Conservation (phyloP, 2,113 vertebrate species). For the Bufo gargarizans region DNA sequence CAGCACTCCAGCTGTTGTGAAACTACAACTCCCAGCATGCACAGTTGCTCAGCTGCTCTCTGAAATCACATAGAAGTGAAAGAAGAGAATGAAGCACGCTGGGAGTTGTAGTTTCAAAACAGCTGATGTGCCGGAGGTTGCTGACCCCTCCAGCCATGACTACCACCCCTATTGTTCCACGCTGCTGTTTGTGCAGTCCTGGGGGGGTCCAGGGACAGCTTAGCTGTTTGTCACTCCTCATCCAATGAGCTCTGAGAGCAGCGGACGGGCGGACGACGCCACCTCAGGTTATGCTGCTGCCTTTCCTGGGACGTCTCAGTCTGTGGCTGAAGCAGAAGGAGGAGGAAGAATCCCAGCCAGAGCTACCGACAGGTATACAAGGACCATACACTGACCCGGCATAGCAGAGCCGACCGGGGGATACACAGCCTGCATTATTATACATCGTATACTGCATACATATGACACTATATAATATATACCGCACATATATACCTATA, state of each 20-base stretch:
- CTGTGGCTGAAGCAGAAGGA: neutral
- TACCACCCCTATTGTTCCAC: neutral
- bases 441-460: neutral
- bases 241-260: neutral
- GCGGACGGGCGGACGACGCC: neutral
- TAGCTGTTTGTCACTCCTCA: constrained; percentile 14
- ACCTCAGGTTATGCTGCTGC: neutral
- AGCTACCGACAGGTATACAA: too few relatives aligned
- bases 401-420: too few relatives aligned
- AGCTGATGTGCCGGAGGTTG: too few relatives aligned
- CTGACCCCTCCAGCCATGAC: too few relatives aligned
- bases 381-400: too few relatives aligned
- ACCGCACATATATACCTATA: neutral
- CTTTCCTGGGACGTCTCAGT: neutral
- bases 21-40: too few relatives aligned
- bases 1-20: too few relatives aligned
- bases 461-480: neutral
- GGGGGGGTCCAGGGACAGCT: neutral
- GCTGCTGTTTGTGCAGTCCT: neutral
- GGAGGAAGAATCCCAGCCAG: too few relatives aligned
- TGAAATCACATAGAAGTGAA: too few relatives aligned
- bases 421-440: neutral
- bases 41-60: too few relatives aligned
- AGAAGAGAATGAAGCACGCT: too few relatives aligned
- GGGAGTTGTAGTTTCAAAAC: too few relatives aligned